phyloP scores from a whole-genome alignment of 2,888 invertebrate genomes.

The Choreutis nemorana region DNA sequence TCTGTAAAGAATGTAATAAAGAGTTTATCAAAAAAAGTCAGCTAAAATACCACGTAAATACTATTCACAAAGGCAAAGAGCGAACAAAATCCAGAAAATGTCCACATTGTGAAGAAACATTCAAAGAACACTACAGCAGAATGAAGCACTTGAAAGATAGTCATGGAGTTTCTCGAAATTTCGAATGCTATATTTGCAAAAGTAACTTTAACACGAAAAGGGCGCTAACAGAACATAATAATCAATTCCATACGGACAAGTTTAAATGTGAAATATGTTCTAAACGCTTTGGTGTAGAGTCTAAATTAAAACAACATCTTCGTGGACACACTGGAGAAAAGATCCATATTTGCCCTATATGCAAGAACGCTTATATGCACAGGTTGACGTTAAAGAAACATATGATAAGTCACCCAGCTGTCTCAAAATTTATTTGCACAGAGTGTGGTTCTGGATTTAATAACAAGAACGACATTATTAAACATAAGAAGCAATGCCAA shows the following conservation, averaged over 20 bases:
- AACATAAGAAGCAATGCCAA: constrained; percentile 19
- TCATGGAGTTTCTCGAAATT: constrained; percentile 26
- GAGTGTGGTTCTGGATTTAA: constrained; percentile 20
- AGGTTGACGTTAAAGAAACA: constrained; percentile 43
- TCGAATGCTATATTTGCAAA: constrained; percentile 27
- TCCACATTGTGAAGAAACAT: constrained; percentile 23
- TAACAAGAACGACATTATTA: constrained; percentile 16
- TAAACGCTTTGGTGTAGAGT: constrained; percentile 47
- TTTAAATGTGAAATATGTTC: constrained; percentile 47
- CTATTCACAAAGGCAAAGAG: constrained; percentile 28
- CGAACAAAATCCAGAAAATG: constrained; percentile 25
- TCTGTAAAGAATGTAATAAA: constrained; percentile 38
- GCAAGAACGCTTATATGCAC: constrained; percentile 46
- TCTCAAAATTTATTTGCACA: constrained; percentile 19
- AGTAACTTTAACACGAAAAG: constrained; percentile 21
- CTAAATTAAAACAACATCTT: constrained; percentile 47
- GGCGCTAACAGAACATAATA: constrained; percentile 29
- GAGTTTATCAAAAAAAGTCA: constrained; percentile 44
- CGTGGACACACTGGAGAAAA: constrained; percentile 42
- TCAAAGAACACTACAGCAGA: constrained; percentile 34
- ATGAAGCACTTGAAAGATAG: constrained; percentile 25
- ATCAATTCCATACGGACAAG: constrained; percentile 39
- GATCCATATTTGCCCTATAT: constrained; percentile 39
- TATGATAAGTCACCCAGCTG: constrained; percentile 32
- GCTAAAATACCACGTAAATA: constrained; percentile 42